Base-by-base conservation (phyloP, 1,140 invertebrate genomes). In the Geopemphigus sp. region DNA sequence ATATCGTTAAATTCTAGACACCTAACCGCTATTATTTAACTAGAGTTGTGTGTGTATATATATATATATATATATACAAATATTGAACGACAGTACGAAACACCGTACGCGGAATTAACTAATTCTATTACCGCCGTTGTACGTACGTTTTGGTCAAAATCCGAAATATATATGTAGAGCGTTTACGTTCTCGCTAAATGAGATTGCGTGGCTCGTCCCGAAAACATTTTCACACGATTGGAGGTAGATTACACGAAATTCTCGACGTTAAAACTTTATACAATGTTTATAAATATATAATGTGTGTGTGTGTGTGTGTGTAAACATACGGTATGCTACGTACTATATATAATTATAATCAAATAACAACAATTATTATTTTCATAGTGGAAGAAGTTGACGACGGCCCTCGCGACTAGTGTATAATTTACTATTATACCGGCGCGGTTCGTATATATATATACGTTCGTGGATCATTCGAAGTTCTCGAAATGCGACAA, bases 401-500 rank as follows among this genome's bases (percentile, higher is more conserved):
- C 64, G 64, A 80, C 66, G 22, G 24, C 66, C 45, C n/a, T n/a
- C n/a, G n/a, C n/a, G n/a, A n/a, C n/a, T n/a, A n/a, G n/a, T n/a
- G 66, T 53, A n/a, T 47, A 50, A n/a, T 29, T 24, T 22, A 50
- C 8, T 68, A 47, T 50, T 45, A 50, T 50, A 50, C 3, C 32
- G 32, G 32, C 8, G 32, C 8, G 32, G 32, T 3, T 12, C 47
- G 47, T 50, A 50, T 1, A 12, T 1, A 50, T 50, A 45, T 45
- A 45, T 45, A 66, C 45, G 45, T 22, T 45, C 0, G 47, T 26
- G 90, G 82, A 90, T 87, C 84, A 78, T 78, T 78, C 74, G 56
- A 78, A 78, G 57, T 78, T 78, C 29, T 78, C 74, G 57, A 93
- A 94, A 84, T 93, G 90, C 50, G 90, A 88, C 82, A 91, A 88